These are phyloP conservation scores for Polyommatus icarus DNA, from an alignment of 2,888 invertebrate species.

Conservation along the genomic window DNA sequence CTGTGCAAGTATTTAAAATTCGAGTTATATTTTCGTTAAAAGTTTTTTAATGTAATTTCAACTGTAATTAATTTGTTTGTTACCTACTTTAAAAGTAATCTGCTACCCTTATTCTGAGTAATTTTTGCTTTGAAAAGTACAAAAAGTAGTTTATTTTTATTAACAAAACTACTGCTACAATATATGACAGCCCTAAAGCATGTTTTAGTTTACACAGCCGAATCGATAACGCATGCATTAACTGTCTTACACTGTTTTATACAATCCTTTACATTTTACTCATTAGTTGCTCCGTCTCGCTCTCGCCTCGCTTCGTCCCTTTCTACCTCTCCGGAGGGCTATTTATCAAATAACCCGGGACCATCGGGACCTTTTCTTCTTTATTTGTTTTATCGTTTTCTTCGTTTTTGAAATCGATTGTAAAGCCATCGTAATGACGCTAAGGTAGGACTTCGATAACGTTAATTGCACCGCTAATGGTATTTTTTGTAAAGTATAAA, in stretches of 20 bases:
- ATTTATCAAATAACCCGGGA: conserved; percentile 79
- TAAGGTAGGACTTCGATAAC: conserved; percentile 70
- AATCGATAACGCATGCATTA: conserved; percentile 61
- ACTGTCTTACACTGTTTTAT: conserved; percentile 67
- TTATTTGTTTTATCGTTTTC: conserved; percentile 75
- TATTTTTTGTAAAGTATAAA: conserved; percentile 37
- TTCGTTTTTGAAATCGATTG: conserved; percentile 77
- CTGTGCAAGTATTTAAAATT: too few relatives aligned
- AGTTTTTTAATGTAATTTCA: not conserved
- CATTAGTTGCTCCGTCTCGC: conserved; percentile 67
- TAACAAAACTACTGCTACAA: not conserved
- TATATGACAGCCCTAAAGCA: conserved; percentile 5
- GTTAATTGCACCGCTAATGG: conserved; percentile 68
- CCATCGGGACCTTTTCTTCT: conserved; percentile 77
- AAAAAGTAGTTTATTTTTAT: not conserved
- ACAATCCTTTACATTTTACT: conserved; percentile 62
- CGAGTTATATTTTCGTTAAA: not conserved
- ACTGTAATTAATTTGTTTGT: not conserved
- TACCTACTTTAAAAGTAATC: not conserved
- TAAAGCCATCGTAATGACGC: conserved; percentile 73
- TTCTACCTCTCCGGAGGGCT: conserved; percentile 69
- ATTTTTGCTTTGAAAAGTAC: not conserved
- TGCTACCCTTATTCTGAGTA: not conserved
- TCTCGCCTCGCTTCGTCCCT: conserved; percentile 63
- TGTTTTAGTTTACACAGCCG: conserved; percentile 46